Evolutionary conservation across 2,113 vertebrate species (phyloP).

Genomic region (Boulengeromyrus knoepffleri): DNA sequence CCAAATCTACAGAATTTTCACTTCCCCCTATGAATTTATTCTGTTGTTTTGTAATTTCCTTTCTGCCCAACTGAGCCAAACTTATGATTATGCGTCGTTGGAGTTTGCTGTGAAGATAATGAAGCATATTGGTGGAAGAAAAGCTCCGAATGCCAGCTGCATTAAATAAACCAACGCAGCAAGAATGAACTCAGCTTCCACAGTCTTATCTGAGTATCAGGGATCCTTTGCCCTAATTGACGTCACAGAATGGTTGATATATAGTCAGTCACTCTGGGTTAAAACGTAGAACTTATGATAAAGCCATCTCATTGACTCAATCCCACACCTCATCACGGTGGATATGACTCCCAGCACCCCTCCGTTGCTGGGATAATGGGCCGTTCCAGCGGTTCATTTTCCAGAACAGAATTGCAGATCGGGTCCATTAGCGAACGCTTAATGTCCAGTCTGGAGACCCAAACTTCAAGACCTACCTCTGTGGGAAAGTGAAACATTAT

Average conservation of each 20-base stretch:
- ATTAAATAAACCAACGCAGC: not conserved
- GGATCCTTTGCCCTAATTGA: not conserved
- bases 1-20: not conserved
- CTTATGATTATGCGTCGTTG: not conserved
- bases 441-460: constrained; percentile 57
- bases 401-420: constrained; percentile 53
- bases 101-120: not conserved
- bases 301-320: constrained; percentile 18
- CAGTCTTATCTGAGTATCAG: not conserved
- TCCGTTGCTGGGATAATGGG: constrained; percentile 56
- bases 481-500: not conserved
- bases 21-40: not conserved
- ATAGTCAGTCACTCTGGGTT: constrained; percentile 6
- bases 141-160: not conserved
- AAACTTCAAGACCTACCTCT: constrained; percentile 41
- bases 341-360: constrained; percentile 32
- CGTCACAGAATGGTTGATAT: constrained; percentile 6
- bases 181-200: not conserved
- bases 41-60: not conserved
- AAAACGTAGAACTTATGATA: constrained; percentile 29
- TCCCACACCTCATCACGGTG: constrained; percentile 27
- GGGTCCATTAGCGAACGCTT: constrained; percentile 58
- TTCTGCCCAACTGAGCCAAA: not conserved
- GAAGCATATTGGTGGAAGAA: not conserved
- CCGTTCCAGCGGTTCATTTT: constrained; percentile 43